phyloP scores from a whole-genome alignment of 2,113 vertebrate genomes.

The Gymnocephalus cernua region DNA sequence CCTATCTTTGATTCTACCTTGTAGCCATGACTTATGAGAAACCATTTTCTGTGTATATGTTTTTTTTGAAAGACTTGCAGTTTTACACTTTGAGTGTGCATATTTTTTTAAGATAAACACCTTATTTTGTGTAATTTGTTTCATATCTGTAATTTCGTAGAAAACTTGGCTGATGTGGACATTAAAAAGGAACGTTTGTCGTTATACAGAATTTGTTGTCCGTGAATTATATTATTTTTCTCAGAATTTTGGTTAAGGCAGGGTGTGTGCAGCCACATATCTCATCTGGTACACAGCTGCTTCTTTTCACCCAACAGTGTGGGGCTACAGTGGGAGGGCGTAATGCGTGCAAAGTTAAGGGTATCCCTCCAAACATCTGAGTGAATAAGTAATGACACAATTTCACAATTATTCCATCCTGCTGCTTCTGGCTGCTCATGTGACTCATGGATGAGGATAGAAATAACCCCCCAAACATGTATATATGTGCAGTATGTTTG shows the following conservation, averaged over 20 bases:
- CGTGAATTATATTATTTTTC: neutral
- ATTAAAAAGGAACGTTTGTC: neutral
- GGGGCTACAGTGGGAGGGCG: neutral
- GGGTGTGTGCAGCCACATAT: neutral
- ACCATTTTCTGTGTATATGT: neutral
- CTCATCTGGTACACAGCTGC: constrained; percentile 41
- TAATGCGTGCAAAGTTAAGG: neutral
- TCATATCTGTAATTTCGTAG: neutral
- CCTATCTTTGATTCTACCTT: constrained; percentile 11
- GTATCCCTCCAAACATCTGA: constrained; percentile 12
- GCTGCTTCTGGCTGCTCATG: neutral
- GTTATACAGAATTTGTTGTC: neutral
- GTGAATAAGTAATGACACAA: constrained; percentile 21
- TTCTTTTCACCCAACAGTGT: neutral
- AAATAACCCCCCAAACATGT: constrained; percentile 22
- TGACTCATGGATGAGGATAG: constrained; percentile 41
- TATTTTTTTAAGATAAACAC: neutral
- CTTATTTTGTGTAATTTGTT: neutral
- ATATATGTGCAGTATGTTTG: neutral
- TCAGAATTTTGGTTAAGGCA: neutral
- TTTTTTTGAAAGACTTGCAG: neutral
- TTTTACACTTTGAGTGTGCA: neutral
- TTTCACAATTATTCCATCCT: too few species aligned
- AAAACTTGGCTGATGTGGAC: neutral
- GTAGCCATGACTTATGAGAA: neutral